Evolutionary conservation across 2,797 vertebrate genomes (phyloP).

Genomic region (Leptatherina wallacei): DNA sequence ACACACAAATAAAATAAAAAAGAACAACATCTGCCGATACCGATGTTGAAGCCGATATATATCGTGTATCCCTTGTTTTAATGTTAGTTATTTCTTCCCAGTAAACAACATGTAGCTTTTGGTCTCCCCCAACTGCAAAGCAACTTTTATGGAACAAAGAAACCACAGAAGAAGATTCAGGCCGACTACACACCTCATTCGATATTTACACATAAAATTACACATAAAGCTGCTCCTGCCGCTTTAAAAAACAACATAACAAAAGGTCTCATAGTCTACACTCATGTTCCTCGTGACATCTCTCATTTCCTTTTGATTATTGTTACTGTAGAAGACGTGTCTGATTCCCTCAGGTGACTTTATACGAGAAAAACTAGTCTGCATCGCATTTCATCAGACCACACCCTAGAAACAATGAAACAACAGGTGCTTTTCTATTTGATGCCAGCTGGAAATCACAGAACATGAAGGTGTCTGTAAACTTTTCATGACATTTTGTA

Average conservation of each 20-base stretch:
- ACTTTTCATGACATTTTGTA: not conserved
- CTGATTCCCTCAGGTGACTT: slow-evolving; percentile 15
- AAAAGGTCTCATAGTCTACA: not conserved
- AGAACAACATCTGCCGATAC: too few relatives aligned
- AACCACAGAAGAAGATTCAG: not conserved
- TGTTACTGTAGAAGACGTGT: not conserved
- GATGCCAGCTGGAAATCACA: slow-evolving; percentile 12
- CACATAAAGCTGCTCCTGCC: not conserved
- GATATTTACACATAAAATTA: not conserved
- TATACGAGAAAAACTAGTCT: not conserved
- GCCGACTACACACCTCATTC: not conserved
- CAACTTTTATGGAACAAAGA: not conserved
- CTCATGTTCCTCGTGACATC: not conserved
- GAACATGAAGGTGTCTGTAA: not conserved
- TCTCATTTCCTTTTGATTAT: not conserved
- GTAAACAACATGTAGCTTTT: not conserved
- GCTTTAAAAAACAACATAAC: not conserved
- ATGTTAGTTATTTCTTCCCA: not conserved
- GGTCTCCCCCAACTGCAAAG: not conserved
- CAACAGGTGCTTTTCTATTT: not conserved
- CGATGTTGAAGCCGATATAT: too few relatives aligned
- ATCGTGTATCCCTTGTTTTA: too few relatives aligned
- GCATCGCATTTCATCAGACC: not conserved
- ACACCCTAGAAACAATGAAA: not conserved
- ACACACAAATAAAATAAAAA: too few relatives aligned